Evolutionary conservation across 2,888 invertebrate genomes (phyloP).

Genomic region (Lymantria monacha): DNA sequence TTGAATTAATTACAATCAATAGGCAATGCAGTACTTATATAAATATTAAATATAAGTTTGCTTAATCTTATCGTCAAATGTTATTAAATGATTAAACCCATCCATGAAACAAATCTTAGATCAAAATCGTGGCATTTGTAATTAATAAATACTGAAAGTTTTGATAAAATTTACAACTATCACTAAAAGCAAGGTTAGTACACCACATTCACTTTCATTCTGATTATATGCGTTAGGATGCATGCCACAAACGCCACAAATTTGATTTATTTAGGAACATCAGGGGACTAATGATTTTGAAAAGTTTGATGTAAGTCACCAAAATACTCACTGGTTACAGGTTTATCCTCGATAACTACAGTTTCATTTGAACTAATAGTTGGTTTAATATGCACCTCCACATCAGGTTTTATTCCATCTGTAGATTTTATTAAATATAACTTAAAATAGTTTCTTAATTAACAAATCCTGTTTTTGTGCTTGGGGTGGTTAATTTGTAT

Average conservation of each 20-base stretch:
- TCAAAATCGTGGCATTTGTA: conserved; percentile 47
- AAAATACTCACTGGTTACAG: conserved; percentile 76
- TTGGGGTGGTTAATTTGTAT: conserved; percentile 25
- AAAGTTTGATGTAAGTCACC: conserved; percentile 47
- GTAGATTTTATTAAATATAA: conserved; percentile 74
- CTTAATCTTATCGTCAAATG: conserved; percentile 62
- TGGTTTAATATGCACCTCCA: conserved; percentile 69
- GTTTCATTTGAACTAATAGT: conserved; percentile 66
- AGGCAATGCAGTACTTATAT: conserved; percentile 51
- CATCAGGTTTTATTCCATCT: conserved; percentile 73
- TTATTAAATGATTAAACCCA: conserved; percentile 57
- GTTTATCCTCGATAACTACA: conserved; percentile 66
- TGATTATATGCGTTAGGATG: conserved; percentile 25
- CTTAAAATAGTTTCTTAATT: conserved; percentile 46
- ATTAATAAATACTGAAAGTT: conserved; percentile 19
- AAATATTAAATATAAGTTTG: conserved; percentile 26
- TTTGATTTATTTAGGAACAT: conserved; percentile 43
- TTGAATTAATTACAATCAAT: conserved; percentile 53
- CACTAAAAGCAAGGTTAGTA: conserved; percentile 25
- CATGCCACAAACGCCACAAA: conserved; percentile 53
- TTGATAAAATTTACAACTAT: conserved; percentile 18
- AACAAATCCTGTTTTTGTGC: conserved; percentile 32
- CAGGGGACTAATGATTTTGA: conserved; percentile 46
- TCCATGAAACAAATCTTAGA: conserved; percentile 51
- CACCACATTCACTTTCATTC: conserved; percentile 53